Conservation (phyloP, 2,113 vertebrate genomes). For the Aldabrachelys gigantea region DNA sequence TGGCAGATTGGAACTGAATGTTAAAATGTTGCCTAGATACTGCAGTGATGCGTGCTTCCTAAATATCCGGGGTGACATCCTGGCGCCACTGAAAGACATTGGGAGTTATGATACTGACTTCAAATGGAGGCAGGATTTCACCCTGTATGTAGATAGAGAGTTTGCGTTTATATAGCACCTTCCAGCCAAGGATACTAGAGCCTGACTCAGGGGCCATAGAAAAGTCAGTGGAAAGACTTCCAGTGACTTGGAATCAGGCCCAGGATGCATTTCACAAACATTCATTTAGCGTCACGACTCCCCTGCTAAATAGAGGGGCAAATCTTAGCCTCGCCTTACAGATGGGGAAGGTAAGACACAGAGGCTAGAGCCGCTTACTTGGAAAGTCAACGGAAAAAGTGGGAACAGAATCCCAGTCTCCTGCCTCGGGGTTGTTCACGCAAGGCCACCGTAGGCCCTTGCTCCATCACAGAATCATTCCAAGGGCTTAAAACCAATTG, state of each 20-base stretch:
- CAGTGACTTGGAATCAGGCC: not conserved
- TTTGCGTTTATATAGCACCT: not conserved
- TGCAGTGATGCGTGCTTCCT: too few species aligned
- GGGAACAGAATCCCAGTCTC: not conserved
- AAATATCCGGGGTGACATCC: not conserved
- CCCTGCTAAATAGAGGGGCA: too few species aligned
- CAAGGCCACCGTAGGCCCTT: not conserved
- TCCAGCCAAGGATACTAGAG: not conserved
- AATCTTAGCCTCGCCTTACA: not conserved
- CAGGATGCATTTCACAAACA: not conserved
- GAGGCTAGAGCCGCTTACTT: not conserved
- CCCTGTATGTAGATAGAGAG: not conserved
- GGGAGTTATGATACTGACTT: not conserved
- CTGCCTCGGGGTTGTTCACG: not conserved
- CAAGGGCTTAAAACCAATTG: not conserved
- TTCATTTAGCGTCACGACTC: not conserved
- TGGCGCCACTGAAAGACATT: not conserved
- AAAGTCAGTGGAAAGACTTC: not conserved
- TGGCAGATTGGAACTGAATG: too few species aligned
- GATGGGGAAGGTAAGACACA: not conserved
- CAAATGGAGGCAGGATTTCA: not conserved
- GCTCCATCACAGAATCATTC: not conserved
- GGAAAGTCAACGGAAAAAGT: not conserved
- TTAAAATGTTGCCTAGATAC: not conserved
- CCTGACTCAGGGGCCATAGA: not conserved